Base-by-base conservation (phyloP, 2,113 vertebrate genomes). In the Anarrhichthys ocellatus region DNA sequence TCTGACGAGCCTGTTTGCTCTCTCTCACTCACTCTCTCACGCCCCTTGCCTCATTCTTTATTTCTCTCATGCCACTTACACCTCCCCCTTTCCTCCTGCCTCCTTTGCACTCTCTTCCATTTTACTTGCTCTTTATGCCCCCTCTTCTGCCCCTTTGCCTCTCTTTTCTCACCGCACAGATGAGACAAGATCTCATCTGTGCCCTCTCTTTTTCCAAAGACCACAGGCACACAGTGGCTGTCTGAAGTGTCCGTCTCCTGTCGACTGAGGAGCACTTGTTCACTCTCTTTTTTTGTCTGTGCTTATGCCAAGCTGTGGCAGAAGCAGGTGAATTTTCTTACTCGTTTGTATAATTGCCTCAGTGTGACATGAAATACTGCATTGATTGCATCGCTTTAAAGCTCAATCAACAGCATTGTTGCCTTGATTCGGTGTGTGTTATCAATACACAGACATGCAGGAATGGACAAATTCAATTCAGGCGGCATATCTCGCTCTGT, bases 1-100 rank as follows among this genome's bases (percentile, higher is more conserved):
- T 86, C 86, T 93, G 93, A 95, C 83, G 83, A 91, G 87, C 78
- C 80, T 50, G 75, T 78, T 93, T 67, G 81, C 86, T 85, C 87
- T 74, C 72, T 65, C 86, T 73, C 59, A 48, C 56, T 84, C 84
- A 68, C 71, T 80, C 83, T 86, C 78, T 83, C 74, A 79, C 78
- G 34, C 69, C 73, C 87, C 85, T 67, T 74, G 29, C 36, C 59
- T 78, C 87, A 80, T 76, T 83, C 66, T 72, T 81, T 83, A 83
- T 84, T 87, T 89, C 81, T 84, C 82, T 73, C 83, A 76, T 79
- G 79, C 72, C 87, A 79, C 65, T 79, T 78, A 38, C 81, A 76
- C 58, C 79, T 18, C 64, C n/a, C 63, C 24, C 36, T 34, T 24
- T 27, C 68, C 52, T 34, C 50, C 64, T 76, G 9, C 59, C 62